These are phyloP conservation scores for Anabas testudineus DNA, from an alignment of 2,797 vertebrate species.

Conservation along the genomic window DNA sequence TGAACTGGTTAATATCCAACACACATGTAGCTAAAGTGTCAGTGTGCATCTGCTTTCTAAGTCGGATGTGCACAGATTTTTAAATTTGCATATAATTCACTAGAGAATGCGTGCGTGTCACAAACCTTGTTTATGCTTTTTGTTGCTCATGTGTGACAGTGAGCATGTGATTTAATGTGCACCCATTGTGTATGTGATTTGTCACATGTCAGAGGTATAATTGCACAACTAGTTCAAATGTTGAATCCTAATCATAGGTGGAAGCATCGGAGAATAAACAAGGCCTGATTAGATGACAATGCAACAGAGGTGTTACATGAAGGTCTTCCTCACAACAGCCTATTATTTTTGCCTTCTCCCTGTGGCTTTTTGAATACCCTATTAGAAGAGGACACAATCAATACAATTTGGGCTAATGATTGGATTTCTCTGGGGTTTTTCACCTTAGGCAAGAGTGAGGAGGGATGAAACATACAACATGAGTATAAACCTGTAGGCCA, in stretches of 20 bases:
- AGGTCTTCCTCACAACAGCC: slow-evolving; percentile 1
- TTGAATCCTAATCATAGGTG: slow-evolving; percentile 40
- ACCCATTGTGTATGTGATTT: not conserved
- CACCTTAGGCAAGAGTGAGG: slow-evolving; percentile 16
- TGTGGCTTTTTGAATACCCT: slow-evolving; percentile 32
- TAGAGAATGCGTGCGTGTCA: not conserved
- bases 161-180: not conserved
- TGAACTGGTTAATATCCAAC: slow-evolving; percentile 21
- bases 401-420: slow-evolving; percentile 65
- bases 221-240: slow-evolving; percentile 11
- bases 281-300: slow-evolving; percentile 34
- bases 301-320: slow-evolving; percentile 9
- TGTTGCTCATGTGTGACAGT: not conserved
- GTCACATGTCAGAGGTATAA: slow-evolving; percentile 12
- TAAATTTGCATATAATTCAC: not conserved
- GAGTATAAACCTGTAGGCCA: slow-evolving; percentile 30
- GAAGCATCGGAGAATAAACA: slow-evolving; percentile 15
- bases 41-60: no score
- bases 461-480: slow-evolving; percentile 38
- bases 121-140: not conserved
- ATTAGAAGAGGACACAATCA: slow-evolving; percentile 62
- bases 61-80: slow-evolving; percentile 5
- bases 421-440: slow-evolving; percentile 35
- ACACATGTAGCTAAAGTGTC: not conserved
- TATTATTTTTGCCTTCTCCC: slow-evolving; percentile 32